These are phyloP conservation scores for Ochropleura plecta DNA, from an alignment of 2,888 invertebrate species.

Conservation along the genomic window DNA sequence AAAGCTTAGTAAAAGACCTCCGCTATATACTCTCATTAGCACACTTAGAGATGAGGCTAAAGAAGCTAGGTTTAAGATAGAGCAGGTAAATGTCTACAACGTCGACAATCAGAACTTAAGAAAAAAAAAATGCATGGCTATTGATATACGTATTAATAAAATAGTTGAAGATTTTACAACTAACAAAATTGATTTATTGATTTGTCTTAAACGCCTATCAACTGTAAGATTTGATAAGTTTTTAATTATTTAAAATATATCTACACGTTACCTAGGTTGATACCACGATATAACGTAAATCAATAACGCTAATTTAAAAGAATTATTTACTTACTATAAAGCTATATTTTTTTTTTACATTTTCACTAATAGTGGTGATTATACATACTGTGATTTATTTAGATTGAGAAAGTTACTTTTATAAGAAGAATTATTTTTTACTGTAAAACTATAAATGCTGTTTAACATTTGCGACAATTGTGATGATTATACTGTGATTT, in stretches of 20 bases:
- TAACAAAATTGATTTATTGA: conserved; percentile 41
- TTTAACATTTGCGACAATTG: conserved; percentile 30
- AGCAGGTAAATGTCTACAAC: too few relatives aligned
- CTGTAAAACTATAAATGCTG: conserved; percentile 25
- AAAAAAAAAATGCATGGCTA: conserved; percentile 32
- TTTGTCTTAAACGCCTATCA: conserved; percentile 43
- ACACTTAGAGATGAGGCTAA: conserved; percentile 30
- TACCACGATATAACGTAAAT: conserved; percentile 22
- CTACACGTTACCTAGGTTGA: conserved; percentile 29
- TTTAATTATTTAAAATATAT: conserved; percentile 30
- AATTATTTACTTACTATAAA: conserved; percentile 21
- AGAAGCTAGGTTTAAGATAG: too few relatives aligned
- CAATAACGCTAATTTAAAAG: conserved; percentile 24
- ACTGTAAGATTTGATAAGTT: conserved; percentile 37
- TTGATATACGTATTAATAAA: conserved; percentile 32
- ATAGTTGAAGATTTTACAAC: conserved; percentile 38
- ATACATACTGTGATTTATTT: conserved; percentile 23
- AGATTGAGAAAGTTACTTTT: conserved; percentile 17
- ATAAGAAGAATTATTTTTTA: conserved; percentile 25
- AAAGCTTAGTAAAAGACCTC: conserved; percentile 23
- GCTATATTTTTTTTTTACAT: conserved; percentile 6
- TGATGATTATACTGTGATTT: too few relatives aligned
- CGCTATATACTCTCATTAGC: conserved; percentile 42
- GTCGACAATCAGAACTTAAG: conserved; percentile 32
- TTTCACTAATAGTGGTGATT: conserved; percentile 15